A percentile compares a stretch with the other conserved stretches of the same genome.
phyloP scores from a whole-genome alignment of 2,888 invertebrate species.

The Leptodirus hochenwartii region DNA sequence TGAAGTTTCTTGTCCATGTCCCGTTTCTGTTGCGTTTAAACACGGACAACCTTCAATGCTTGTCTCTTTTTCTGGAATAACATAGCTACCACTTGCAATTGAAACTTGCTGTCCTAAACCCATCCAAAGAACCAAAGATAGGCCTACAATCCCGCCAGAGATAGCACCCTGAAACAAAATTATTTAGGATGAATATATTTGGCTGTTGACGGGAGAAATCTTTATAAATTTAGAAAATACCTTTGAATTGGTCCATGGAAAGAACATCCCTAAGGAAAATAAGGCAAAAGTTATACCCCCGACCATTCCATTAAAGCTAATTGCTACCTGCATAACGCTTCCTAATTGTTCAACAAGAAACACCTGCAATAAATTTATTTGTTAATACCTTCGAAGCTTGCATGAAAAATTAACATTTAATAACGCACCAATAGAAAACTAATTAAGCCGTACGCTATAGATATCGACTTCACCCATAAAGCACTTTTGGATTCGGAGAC shows the following conservation, averaged over 20 bases:
- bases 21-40: slow-evolving; percentile 11
- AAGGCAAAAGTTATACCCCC: slow-evolving; percentile 77
- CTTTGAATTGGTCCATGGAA: slow-evolving; percentile 72
- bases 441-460: slow-evolving; percentile 44
- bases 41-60: slow-evolving; percentile 33
- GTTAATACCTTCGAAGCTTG: too few relatives aligned
- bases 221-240: slow-evolving; percentile 25
- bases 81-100: slow-evolving; percentile 27
- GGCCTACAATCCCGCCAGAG: slow-evolving; percentile 39
- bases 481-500: slow-evolving; percentile 63
- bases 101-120: slow-evolving; percentile 50
- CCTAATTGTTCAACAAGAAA: slow-evolving; percentile 77
- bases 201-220: not conserved
- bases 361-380: slow-evolving; percentile 28
- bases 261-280: slow-evolving; percentile 75
- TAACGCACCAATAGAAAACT: slow-evolving; percentile 41
- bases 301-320: slow-evolving; percentile 77
- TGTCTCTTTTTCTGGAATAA: slow-evolving; percentile 27
- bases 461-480: slow-evolving; percentile 47
- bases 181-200: not conserved
- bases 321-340: slow-evolving; percentile 72
- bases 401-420: too few relatives aligned
- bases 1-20: not conserved
- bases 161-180: slow-evolving; percentile 40
- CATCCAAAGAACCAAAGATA: slow-evolving; percentile 40